Conservation (phyloP, 2,888 invertebrate genomes). For the Arrhopalites spinosus region DNA sequence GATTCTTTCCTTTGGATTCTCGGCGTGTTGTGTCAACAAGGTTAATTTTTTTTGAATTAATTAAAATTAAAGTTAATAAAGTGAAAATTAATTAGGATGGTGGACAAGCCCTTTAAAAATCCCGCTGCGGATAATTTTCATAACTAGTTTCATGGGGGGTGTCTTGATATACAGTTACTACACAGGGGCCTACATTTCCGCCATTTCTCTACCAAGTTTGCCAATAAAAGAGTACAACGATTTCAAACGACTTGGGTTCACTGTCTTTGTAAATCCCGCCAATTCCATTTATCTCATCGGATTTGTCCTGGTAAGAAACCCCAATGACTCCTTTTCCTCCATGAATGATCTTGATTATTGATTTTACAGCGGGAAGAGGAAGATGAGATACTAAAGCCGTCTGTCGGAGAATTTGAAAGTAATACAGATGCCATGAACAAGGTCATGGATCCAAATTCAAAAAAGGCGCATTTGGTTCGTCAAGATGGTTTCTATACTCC, state of each 20-base stretch:
- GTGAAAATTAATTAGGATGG: constrained; percentile 30
- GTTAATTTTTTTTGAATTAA: constrained; percentile 8
- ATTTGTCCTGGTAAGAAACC: constrained; percentile 15
- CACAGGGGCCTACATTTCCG: constrained; percentile 26
- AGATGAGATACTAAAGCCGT: too few species aligned
- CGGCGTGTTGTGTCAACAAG: constrained; percentile 30
- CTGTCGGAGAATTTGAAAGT: background rate
- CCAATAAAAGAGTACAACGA: constrained; percentile 14
- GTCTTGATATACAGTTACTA: constrained; percentile 28
- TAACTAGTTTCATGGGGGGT: background rate
- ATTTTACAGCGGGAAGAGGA: too few species aligned
- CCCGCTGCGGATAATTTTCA: constrained; percentile 15
- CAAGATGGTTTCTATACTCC: constrained; percentile 21
- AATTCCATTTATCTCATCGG: background rate
- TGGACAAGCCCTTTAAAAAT: background rate
- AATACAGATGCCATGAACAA: constrained; percentile 5
- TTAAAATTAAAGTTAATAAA: too few species aligned
- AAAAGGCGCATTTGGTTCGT: constrained; percentile 14
- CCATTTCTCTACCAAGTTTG: constrained; percentile 22
- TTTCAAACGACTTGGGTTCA: constrained; percentile 8
- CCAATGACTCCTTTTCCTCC: too few species aligned
- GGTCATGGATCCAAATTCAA: background rate
- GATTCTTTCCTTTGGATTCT: constrained; percentile 25
- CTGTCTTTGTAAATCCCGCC: constrained; percentile 14
- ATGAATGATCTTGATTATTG: too few species aligned